Evolutionary conservation across 2,888 invertebrate species (phyloP).

Genomic region (Pammene aurita): DNA sequence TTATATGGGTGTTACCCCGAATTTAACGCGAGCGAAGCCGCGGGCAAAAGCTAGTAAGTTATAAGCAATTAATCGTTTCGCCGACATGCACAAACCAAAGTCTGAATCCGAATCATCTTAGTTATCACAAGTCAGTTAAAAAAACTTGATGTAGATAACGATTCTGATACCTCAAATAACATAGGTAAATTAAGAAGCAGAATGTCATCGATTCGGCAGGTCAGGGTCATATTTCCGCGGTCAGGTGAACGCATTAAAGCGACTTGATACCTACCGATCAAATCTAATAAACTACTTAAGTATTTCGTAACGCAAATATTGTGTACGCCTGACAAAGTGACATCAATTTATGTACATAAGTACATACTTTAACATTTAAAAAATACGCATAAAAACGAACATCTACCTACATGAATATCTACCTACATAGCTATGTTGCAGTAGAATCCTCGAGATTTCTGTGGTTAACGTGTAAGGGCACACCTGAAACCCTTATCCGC

Average conservation of each 20-base stretch:
- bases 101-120: no score
- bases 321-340: not conserved
- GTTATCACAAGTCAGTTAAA: no score
- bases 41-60: no score
- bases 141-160: no score
- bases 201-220: constrained; percentile 15
- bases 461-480: constrained; percentile 28
- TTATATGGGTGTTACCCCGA: no score
- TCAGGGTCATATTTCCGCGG: constrained; percentile 31
- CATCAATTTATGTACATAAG: not conserved
- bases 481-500: constrained; percentile 15
- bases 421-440: no score
- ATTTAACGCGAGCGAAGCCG: no score
- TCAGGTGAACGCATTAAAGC: constrained; percentile 3
- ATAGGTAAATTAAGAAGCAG: not conserved
- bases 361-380: no score
- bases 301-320: constrained; percentile 1
- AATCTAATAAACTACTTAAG: not conserved
- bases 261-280: not conserved
- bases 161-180: no score
- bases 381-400: no score
- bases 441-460: constrained; percentile 13
- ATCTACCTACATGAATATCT: not conserved
- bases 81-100: no score
- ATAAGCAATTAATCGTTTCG: no score